Evolutionary conservation across 2,113 vertebrate species (phyloP).

Genomic region (Laticauda laticaudata): DNA sequence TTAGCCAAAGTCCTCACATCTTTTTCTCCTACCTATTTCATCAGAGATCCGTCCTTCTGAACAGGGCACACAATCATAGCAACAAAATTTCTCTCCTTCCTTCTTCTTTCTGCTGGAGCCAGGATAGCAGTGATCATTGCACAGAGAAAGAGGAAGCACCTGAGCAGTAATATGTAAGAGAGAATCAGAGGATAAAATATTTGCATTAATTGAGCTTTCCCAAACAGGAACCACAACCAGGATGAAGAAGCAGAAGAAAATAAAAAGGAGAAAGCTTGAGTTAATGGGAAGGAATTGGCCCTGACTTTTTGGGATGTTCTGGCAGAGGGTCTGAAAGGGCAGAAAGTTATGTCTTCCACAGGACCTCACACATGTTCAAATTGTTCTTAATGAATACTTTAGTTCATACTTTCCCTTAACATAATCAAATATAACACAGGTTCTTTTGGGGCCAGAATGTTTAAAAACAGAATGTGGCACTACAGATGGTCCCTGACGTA

Average conservation of each 20-base stretch:
- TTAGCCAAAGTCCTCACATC: background rate
- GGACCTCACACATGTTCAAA: background rate
- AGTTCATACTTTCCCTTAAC: background rate
- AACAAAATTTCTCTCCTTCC: slow-evolving; percentile 8
- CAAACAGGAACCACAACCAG: background rate
- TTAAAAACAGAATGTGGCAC: background rate
- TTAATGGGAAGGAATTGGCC: too few species aligned
- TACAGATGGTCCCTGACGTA: too few species aligned
- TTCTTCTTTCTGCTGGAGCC: slow-evolving; percentile 5
- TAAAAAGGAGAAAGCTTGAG: background rate
- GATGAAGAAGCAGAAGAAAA: background rate
- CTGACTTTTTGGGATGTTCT: too few species aligned
- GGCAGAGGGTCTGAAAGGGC: too few species aligned
- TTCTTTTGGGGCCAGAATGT: background rate
- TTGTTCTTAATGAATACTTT: background rate
- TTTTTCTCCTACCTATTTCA: background rate
- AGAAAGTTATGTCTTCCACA: too few species aligned
- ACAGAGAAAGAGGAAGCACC: background rate
- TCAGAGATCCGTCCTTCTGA: background rate
- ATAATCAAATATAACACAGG: background rate
- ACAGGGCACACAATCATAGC: slow-evolving; percentile 6
- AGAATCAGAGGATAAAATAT: background rate
- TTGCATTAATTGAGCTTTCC: background rate
- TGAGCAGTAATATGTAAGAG: background rate
- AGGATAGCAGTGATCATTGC: slow-evolving; percentile 3